Evolutionary conservation across 64 coral and sea anemone genomes (phyloP), one percentile per base, ranked within the genome.

Genomic region (Stichodactyla mertensii): DNA sequence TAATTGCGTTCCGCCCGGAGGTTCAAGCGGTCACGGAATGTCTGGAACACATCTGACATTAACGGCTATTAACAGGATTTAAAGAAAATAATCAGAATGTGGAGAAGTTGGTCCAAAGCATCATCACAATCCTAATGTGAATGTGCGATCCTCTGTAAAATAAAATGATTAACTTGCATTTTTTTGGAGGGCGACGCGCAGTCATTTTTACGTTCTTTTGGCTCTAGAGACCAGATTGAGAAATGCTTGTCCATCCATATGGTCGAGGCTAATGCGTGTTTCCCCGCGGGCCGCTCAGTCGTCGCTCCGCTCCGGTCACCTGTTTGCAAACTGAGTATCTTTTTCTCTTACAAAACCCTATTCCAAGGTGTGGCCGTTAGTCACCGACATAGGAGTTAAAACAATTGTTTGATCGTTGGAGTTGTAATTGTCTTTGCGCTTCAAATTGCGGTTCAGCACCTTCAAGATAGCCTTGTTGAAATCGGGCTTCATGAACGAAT

Each of bases 401-500:
- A 20, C 78, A 54, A 81, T 81, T 52, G 78, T 81, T 81, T 81
- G 78, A 19, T 81, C 78, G 78, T 54, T 74, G 4, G 69, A 10
- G 11, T n/a, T 74, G 24, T 74, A 27, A 74, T 74, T 54, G 52
- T 20, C 78, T 54, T 20, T 31, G 24, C 78, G 51, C 16, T 52
- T 81, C 53, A 81, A 20, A 81, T 55, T 15, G 54, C 51, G 26
- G 6, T 55, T 52, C 83, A 58, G 61, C 16, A 28, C 60, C 83
- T 57, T 64, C 27, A 60, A 2, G 53, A 90, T 90, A 16, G 82
- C 57, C 36, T 27, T 55, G 18, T 64, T 77, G 83, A 94, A 88
- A 87, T 94, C 93, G 13, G 93, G 93, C 64, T 94, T 94, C 62
- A 91, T 77, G 57, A 94, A 94, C 12, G 85, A 88, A 84, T 91